Base-by-base conservation (phyloP, 2,888 invertebrate genomes). In the Sminthurides aquaticus region DNA sequence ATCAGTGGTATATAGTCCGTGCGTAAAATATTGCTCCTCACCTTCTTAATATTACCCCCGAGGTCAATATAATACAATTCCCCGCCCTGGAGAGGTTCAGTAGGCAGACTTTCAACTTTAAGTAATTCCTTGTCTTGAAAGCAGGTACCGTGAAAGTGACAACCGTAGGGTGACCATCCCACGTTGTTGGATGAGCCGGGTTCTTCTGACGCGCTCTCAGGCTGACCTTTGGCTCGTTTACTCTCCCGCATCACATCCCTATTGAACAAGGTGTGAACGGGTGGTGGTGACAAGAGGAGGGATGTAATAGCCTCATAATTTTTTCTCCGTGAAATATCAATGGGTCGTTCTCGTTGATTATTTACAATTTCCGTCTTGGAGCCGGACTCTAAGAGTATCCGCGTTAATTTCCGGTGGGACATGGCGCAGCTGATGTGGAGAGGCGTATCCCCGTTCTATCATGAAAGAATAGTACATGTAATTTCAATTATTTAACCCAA, bases 61-160 rank as follows among this genome's bases (percentile, higher is more conserved):
- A 97, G 83, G 79, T 96, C 96, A 73, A 95, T 82, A 79, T 89
- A 97, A 79, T 96, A 96, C 79, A 95, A 94, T 79, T 94, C 92
- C 67, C 95, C 96, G 76, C 87, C 86, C 75, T 84, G 84, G 24
- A 93, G 80, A 0, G 92, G 92, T 78, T 92, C 91, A 78, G 88
- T 84, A 70, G 93, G 93, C 69, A 93, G 80, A 60, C 91, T 89
- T 79, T 90, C 90, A 69, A 92, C 80, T 75, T 89, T 88, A 18
- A 92, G 91, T 71, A 89, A 85, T 0, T 91, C 91, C 78, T 93
- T 91, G 59, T 87, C 87, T 76, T 88, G 86, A n/a, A 64, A 64
- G n/a, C 70, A 68, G 0, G 89, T 87, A 76, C 91, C 90, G 76
- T 89, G 91, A 77, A 90, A 90, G 77, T 93, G 93, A 74, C 93